A percentile compares a stretch with the other conserved stretches of the same genome.
Conservation (phyloP, 53 echinoderm and acorn worm genomes). For the Arbacia lixula region DNA sequence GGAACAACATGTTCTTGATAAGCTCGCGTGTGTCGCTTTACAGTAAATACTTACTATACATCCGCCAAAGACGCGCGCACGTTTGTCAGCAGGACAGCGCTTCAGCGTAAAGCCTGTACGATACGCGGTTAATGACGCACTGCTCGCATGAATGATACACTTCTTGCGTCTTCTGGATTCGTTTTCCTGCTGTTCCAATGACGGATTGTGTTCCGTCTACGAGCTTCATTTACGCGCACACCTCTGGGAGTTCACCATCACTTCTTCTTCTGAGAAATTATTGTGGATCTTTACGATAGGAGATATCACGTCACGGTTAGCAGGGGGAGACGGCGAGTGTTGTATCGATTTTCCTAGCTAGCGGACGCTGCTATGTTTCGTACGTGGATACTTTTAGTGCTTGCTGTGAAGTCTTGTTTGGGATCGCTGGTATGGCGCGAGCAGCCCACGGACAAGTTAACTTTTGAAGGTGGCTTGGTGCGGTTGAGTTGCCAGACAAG, state of each 20-base stretch:
- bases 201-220: not conserved
- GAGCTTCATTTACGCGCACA: conserved; percentile 13
- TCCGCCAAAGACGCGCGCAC: too few species aligned
- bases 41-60: too few species aligned
- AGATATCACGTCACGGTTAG: conserved; percentile 8
- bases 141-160: too few species aligned
- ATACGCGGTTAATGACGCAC: too few species aligned
- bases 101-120: too few species aligned
- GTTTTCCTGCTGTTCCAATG: too few species aligned
- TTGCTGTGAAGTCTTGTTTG: conserved; percentile 8
- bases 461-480: conserved; percentile 29
- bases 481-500: conserved; percentile 6
- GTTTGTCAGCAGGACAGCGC: too few species aligned
- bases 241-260: conserved; percentile 1
- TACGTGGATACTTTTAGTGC: conserved; percentile 10
- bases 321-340: not conserved
- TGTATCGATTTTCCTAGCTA: not conserved
- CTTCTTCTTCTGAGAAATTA: not conserved
- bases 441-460: conserved; percentile 22
- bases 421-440: conserved; percentile 26
- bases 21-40: too few species aligned
- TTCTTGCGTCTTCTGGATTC: too few species aligned
- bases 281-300: conserved; percentile 47
- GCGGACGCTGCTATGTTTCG: conserved; percentile 25
- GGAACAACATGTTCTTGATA: too few species aligned